Evolutionary conservation across 2,888 invertebrate genomes (phyloP).

Genomic region (Apamea epomidion): DNA sequence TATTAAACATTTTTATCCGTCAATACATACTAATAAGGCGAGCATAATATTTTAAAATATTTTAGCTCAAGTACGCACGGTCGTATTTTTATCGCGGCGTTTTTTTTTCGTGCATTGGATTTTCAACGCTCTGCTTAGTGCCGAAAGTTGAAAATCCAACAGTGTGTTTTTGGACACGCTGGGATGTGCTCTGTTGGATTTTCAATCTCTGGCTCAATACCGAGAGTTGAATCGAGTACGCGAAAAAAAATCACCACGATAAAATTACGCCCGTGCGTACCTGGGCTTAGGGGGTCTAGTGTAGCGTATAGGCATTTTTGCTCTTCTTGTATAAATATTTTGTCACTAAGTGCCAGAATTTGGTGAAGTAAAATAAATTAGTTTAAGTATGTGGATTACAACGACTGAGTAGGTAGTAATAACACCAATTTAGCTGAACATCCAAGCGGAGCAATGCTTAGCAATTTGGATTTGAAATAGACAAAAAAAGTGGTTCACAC

Average conservation of each 20-base stretch:
- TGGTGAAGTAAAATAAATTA: neutral
- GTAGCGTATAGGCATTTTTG: neutral
- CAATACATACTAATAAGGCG: neutral
- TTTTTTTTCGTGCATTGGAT: no score
- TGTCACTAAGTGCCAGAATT: neutral
- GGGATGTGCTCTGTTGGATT: no score
- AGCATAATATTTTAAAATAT: neutral
- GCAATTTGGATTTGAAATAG: neutral
- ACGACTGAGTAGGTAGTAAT: neutral
- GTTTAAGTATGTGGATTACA: neutral
- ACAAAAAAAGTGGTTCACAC: neutral
- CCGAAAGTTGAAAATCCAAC: no score
- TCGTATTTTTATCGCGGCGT: no score
- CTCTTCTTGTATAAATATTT: slow-evolving; percentile 1
- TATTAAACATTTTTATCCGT: neutral
- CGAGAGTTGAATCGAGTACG: no score
- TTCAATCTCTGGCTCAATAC: no score
- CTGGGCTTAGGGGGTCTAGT: no score
- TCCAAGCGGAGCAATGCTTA: neutral
- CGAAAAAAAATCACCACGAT: no score
- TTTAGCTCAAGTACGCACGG: no score
- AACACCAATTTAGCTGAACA: neutral
- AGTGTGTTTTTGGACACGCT: no score
- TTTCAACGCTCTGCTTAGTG: no score
- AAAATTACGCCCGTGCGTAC: no score